A percentile compares a stretch with the other conserved stretches of the same genome.
These are phyloP conservation scores for Mionectes macconnelli DNA, from an alignment of 2,113 vertebrate genomes.

Conservation along the genomic window DNA sequence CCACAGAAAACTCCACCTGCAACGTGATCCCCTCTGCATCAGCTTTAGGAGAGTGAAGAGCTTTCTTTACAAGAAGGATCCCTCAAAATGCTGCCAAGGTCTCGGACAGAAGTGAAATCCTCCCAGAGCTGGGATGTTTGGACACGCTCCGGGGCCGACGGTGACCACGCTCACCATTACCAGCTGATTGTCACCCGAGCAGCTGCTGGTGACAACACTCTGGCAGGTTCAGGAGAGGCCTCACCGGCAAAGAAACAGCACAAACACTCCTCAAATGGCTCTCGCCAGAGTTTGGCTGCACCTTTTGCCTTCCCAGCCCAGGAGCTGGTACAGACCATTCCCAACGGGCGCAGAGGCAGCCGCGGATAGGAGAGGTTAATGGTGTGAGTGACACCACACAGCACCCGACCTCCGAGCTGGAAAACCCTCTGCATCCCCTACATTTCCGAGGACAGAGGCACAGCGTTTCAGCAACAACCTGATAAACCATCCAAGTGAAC, in stretches of 20 bases:
- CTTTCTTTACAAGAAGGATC: not conserved
- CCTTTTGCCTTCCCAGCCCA: not conserved
- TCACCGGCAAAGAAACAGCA: not conserved
- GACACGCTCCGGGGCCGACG: not conserved
- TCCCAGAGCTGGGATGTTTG: not conserved
- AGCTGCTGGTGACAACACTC: no score
- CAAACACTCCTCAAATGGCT: not conserved
- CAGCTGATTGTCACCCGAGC: not conserved
- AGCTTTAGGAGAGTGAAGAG: not conserved
- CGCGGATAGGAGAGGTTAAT: not conserved
- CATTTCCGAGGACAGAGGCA: fast-evolving
- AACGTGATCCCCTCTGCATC: fast-evolving
- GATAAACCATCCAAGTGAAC: not conserved
- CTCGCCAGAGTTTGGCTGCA: not conserved
- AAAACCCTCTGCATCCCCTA: not conserved
- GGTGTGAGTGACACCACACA: not conserved
- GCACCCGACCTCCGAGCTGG: not conserved
- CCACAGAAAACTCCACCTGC: not conserved
- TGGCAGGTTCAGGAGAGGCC: not conserved
- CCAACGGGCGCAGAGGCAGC: not conserved
- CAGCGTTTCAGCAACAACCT: not conserved
- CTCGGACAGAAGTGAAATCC: not conserved
- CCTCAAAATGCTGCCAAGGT: not conserved
- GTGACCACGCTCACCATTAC: fast-evolving
- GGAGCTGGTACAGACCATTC: not conserved